Conservation (phyloP, 1,140 invertebrate genomes). For the Helicoverpa zea region DNA sequence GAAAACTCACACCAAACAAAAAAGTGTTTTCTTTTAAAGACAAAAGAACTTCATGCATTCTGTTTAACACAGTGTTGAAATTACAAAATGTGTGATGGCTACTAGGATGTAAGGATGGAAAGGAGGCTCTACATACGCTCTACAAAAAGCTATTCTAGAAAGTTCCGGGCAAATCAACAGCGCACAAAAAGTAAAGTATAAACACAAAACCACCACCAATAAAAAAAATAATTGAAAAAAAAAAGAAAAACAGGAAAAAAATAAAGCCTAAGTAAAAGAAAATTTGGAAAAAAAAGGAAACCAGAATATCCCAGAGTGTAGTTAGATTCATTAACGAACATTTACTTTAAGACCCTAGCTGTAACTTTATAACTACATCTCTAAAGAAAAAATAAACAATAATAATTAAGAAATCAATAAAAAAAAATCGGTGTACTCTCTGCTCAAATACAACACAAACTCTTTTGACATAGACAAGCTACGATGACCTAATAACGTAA, state of each 20-base stretch:
- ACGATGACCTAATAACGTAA: not conserved
- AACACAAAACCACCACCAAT: conserved; percentile 55
- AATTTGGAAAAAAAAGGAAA: conserved; percentile 3
- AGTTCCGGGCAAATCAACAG: conserved; percentile 69
- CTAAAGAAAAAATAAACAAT: no score
- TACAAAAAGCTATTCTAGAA: conserved; percentile 28
- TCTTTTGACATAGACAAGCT: not conserved
- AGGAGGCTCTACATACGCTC: not conserved
- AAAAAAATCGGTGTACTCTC: no score
- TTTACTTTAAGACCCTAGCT: no score
- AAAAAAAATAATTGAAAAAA: conserved; percentile 42
- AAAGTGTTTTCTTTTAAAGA: not conserved
- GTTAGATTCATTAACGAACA: conserved; percentile 29
- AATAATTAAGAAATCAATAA: no score
- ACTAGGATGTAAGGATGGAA: not conserved
- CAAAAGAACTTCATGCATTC: conserved; percentile 2
- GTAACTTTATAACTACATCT: no score
- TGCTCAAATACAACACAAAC: no score
- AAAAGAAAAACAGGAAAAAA: not conserved
- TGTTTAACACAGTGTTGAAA: not conserved
- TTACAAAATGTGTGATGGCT: not conserved
- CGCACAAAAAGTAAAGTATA: conserved; percentile 60
- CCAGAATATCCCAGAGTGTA: not conserved
- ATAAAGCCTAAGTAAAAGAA: not conserved
- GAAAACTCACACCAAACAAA: conserved; percentile 9